Conservation (phyloP, 2,888 invertebrate genomes). For the Mythimna ferrago region DNA sequence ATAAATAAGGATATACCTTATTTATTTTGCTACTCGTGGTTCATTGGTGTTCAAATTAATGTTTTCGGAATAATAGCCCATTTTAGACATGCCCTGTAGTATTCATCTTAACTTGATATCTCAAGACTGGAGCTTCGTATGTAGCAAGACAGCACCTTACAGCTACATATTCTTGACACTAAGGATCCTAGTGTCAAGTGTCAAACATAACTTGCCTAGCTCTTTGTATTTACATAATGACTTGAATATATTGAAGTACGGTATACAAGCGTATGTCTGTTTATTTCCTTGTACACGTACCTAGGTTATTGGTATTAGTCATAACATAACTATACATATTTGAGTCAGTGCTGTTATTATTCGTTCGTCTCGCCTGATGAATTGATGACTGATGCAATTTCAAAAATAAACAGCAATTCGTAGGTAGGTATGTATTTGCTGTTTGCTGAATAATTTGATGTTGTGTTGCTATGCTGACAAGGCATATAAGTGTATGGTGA, state of each 20-base stretch:
- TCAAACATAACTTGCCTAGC: slow-evolving; percentile 33
- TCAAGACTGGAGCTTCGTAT: neutral
- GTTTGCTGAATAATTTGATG: slow-evolving; percentile 35
- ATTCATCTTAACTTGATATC: slow-evolving; percentile 8
- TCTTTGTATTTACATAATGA: slow-evolving; percentile 57
- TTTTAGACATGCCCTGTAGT: no score
- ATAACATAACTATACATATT: slow-evolving; percentile 38
- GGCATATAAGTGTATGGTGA: slow-evolving; percentile 15
- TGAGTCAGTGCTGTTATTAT: slow-evolving; percentile 55
- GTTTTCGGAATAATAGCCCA: no score
- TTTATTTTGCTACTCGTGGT: no score
- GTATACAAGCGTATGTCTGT: slow-evolving; percentile 16
- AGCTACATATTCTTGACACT: slow-evolving; percentile 24
- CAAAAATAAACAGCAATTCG: slow-evolving; percentile 29
- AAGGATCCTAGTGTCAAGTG: slow-evolving; percentile 36
- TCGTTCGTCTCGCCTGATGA: slow-evolving; percentile 30
- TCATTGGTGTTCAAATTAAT: no score
- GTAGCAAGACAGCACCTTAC: slow-evolving; percentile 13
- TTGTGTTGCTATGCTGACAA: slow-evolving; percentile 40
- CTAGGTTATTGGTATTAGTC: slow-evolving; percentile 40
- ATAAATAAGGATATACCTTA: no score
- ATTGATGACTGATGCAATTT: slow-evolving; percentile 51
- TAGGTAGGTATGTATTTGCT: neutral
- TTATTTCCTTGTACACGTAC: slow-evolving; percentile 54
- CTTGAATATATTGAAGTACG: slow-evolving; percentile 32